Evolutionary conservation across 2,113 vertebrate genomes (phyloP).

Genomic region (Pantherophis guttatus): DNA sequence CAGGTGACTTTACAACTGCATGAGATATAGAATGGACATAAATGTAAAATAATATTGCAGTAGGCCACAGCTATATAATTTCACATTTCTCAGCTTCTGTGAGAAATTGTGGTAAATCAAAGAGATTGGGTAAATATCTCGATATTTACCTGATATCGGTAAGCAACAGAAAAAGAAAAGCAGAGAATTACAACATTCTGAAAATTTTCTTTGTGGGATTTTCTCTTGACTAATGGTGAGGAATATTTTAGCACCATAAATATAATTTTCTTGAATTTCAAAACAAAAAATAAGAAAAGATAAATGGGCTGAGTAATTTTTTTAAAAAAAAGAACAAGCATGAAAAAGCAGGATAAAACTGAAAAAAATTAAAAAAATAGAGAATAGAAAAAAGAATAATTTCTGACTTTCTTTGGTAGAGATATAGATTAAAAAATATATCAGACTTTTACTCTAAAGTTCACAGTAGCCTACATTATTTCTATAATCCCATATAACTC

Average conservation of each 20-base stretch:
- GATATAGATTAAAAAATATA: too few species aligned
- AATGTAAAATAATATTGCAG: not conserved
- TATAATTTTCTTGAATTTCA: too few species aligned
- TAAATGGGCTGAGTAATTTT: too few species aligned
- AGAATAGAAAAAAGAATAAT: too few species aligned
- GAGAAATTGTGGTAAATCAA: not conserved
- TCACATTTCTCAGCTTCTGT: not conserved
- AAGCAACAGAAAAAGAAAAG: not conserved
- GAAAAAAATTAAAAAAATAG: too few species aligned
- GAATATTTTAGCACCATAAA: not conserved
- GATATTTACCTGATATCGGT: not conserved
- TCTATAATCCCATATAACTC: too few species aligned
- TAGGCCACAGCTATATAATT: not conserved
- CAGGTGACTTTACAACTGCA: not conserved
- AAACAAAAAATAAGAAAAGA: too few species aligned
- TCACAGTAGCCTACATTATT: too few species aligned
- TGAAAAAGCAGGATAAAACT: too few species aligned
- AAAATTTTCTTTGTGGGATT: not conserved
- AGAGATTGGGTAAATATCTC: not conserved
- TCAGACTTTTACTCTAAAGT: too few species aligned
- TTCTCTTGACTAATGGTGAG: not conserved
- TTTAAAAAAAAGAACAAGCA: too few species aligned
- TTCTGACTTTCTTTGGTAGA: too few species aligned
- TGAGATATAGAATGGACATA: not conserved
- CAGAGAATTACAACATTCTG: not conserved